A percentile compares a stretch with the other conserved stretches of the same genome.
phyloP scores from a whole-genome alignment of 2,797 vertebrate genomes.

The Hapalemur alaotrensis region DNA sequence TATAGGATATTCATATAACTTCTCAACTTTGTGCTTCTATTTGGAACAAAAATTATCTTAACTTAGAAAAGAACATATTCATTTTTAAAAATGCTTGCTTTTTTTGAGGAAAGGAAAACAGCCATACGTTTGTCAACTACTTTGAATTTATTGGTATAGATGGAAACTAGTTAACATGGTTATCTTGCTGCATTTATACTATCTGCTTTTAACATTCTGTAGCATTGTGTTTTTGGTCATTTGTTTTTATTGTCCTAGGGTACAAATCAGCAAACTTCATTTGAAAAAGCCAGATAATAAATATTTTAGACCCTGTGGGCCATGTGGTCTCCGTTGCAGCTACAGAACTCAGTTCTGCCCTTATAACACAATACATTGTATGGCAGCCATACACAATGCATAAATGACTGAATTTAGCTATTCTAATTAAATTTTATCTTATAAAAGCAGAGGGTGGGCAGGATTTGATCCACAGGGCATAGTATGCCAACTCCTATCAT shows the following conservation, averaged over 20 bases:
- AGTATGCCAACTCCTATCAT: neutral
- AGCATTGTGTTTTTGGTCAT: neutral
- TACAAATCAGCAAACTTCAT: neutral
- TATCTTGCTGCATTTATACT: neutral
- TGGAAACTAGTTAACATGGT: constrained; percentile 8
- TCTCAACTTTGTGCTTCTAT: constrained; percentile 8
- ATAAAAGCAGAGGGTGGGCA: neutral
- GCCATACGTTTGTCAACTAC: neutral
- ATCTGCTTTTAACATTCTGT: neutral
- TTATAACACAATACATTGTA: neutral
- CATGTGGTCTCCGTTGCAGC: neutral
- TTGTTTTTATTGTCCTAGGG: neutral
- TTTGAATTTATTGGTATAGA: neutral
- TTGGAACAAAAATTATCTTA: neutral
- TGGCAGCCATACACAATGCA: neutral
- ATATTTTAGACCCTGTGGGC: neutral
- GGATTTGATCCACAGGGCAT: neutral
- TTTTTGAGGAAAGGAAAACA: neutral
- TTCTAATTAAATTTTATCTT: neutral
- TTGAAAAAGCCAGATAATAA: neutral
- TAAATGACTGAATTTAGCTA: neutral
- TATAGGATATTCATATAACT: neutral
- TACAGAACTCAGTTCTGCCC: neutral
- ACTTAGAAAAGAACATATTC: neutral
- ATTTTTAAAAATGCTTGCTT: constrained; percentile 34